Evolutionary conservation across 1,140 invertebrate genomes (phyloP), one percentile per base, ranked within the genome.

Genomic region (Teleopsis dalmanni): DNA sequence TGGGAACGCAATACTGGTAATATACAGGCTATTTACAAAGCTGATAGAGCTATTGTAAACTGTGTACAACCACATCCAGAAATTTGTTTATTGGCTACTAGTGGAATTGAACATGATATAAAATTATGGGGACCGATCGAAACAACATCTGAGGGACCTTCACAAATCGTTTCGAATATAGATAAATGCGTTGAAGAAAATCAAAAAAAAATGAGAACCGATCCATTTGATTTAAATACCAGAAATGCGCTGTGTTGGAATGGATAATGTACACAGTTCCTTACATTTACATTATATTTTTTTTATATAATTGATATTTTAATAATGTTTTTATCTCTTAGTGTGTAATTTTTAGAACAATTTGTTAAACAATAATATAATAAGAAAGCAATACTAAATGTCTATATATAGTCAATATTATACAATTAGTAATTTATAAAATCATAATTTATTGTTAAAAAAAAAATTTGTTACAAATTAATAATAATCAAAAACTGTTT

Each of bases 1-100:
- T 98, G 95, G 94, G 89, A 95, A 64, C 81, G 86, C 37, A 72
- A 79, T 38, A 90, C 88, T 2, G 91, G 93, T 71, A 90, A 96
- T 54, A 80, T 93, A 3, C 78, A 81, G 51, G 71, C 72, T 22
- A 65, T 78, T 22, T 71, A 70, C 44, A 73, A 73, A 19, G 94
- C 88, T 1, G 95, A 98, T 70, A 84, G 86, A 49, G 89, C 88
- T 11, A 97, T 97, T 60, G 92, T 98, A 1, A 98, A 98, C 75
- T 97, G 94, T 73, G 79, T 98, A 47, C 94, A 97, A 72, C 86
- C 93, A 23, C 94, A 98, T 77, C 94, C 94, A 3, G 80, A 77
- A 27, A 79, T 80, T 51, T 95, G 91, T 74, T 76, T 96, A 57
- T 72, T 98, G 60, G 95, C 95, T 43, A 95, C 93, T 10, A 95